A percentile compares a stretch with the other conserved stretches of the same genome.
phyloP scores from a whole-genome alignment of 2,113 vertebrate species.

The Brienomyrus longianalis region DNA sequence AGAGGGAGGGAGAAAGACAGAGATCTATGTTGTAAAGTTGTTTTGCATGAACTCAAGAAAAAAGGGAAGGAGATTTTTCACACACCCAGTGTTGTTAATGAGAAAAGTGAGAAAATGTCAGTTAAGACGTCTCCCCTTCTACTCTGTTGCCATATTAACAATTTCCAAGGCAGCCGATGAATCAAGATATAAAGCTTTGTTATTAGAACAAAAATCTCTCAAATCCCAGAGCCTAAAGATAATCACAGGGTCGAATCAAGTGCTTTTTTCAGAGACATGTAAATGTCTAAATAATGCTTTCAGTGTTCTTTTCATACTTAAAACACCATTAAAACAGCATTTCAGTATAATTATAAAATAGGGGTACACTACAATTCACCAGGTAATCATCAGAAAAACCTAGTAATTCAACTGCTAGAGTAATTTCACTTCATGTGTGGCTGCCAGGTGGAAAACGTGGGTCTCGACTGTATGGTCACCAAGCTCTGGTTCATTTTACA shows the following conservation, averaged over 20 bases:
- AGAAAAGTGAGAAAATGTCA: neutral
- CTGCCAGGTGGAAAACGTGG: neutral
- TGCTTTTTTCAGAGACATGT: neutral
- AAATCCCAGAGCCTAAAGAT: neutral
- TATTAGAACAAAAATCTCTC: neutral
- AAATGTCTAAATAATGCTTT: neutral
- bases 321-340: neutral
- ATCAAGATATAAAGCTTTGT: neutral
- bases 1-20: too few relatives aligned
- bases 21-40: neutral
- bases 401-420: neutral
- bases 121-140: neutral
- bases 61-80: neutral
- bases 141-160: neutral
- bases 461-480: neutral
- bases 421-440: neutral
- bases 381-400: neutral
- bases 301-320: neutral
- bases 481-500: neutral
- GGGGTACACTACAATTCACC: neutral
- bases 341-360: neutral
- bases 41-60: neutral
- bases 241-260: neutral
- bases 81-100: slow-evolving; percentile 1
- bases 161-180: slow-evolving; percentile 9